Evolutionary conservation across 2,113 vertebrate species (phyloP).

Genomic region (Mirounga angustirostris): DNA sequence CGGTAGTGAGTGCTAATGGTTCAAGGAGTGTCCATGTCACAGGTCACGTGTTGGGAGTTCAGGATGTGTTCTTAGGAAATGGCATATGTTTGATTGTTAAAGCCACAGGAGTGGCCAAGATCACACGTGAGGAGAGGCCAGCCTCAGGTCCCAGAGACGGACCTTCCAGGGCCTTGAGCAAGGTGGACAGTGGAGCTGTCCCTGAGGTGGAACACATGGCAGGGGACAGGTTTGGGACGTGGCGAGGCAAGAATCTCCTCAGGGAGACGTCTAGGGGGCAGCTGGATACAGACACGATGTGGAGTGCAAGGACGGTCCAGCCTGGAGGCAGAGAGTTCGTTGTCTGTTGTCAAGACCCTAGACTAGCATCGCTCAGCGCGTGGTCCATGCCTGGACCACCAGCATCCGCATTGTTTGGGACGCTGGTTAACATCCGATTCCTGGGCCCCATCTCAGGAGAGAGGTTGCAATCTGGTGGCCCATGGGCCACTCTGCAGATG

Average conservation of each 20-base stretch:
- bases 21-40: not conserved
- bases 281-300: not conserved
- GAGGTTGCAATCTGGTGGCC: constrained; percentile 71
- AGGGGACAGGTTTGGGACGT: not conserved
- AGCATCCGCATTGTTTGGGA: not conserved
- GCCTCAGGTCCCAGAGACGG: not conserved
- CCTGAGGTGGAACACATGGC: not conserved
- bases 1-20: too few species aligned
- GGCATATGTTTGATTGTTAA: not conserved
- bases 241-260: not conserved
- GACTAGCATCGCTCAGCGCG: not conserved
- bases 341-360: not conserved
- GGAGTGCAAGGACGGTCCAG: not conserved
- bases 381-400: constrained; percentile 48
- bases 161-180: not conserved
- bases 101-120: not conserved
- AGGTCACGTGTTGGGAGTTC: not conserved
- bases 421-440: not conserved
- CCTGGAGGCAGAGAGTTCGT: not conserved
- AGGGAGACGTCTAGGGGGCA: not conserved
- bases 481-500: constrained; percentile 44
- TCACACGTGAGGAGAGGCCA: not conserved
- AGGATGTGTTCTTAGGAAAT: not conserved
- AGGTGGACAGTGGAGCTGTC: not conserved
- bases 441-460: not conserved